These are phyloP conservation scores for Sorex araneus DNA, from an alignment of 2,113 vertebrate genomes.

Conservation along the genomic window DNA sequence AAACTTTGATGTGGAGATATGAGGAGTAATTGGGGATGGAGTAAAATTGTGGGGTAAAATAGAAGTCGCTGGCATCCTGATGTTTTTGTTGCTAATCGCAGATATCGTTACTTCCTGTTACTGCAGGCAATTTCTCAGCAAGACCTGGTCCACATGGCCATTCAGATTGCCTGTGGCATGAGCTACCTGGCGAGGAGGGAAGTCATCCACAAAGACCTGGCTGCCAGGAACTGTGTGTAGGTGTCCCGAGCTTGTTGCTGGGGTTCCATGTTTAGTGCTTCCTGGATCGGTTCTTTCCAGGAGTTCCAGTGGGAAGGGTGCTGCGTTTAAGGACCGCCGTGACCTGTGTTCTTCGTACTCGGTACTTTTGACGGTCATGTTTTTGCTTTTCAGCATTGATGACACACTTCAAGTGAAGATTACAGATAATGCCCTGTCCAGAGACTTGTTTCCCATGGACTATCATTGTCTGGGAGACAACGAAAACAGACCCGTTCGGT, in stretches of 20 bases:
- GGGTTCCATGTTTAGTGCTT: neutral
- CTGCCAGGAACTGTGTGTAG: slow-evolving; percentile 99
- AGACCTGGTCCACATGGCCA: slow-evolving; percentile 99
- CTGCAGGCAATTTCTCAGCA: slow-evolving; percentile 97
- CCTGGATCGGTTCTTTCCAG: neutral
- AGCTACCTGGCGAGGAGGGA: slow-evolving; percentile 98
- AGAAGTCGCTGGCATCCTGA: neutral
- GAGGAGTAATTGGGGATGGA: neutral
- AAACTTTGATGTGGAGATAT: neutral
- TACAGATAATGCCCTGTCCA: slow-evolving; percentile 97
- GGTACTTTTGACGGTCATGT: slow-evolving; percentile 58
- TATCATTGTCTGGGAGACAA: slow-evolving; percentile 99
- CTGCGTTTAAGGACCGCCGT: neutral
- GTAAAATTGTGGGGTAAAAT: neutral
- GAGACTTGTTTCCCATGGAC: slow-evolving; percentile 99
- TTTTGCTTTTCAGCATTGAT: slow-evolving; percentile 93
- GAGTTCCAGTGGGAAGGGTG: neutral
- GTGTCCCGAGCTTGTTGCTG: slow-evolving; percentile 81
- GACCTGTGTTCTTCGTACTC: neutral
- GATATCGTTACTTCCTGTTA: slow-evolving; percentile 70
- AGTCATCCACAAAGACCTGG: slow-evolving; percentile 99
- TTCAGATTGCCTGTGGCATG: slow-evolving; percentile 99
- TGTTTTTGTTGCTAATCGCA: slow-evolving; percentile 50
- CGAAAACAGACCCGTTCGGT: slow-evolving; percentile 97
- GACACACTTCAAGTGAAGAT: slow-evolving; percentile 99